Evolutionary conservation across 53 echinoderm and acorn worm species (phyloP).

Genomic region (Hippasteria phrygiana): DNA sequence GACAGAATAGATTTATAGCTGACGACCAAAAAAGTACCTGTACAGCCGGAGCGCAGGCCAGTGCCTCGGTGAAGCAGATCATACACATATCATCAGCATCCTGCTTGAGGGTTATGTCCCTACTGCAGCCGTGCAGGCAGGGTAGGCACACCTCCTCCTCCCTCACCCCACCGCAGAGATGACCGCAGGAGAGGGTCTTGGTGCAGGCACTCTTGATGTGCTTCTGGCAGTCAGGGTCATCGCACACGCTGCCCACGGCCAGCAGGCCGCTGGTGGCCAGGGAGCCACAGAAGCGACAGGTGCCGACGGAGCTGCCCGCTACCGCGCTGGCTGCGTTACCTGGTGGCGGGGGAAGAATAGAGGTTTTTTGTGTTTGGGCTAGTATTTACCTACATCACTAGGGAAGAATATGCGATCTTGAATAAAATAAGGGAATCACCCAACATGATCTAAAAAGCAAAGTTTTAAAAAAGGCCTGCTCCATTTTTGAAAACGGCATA

Average conservation of each 20-base stretch:
- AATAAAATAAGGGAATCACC: too few relatives aligned
- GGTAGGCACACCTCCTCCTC: constrained; percentile 85
- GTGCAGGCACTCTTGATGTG: constrained; percentile 79
- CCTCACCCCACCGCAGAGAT: constrained; percentile 92
- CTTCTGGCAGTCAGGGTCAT: constrained; percentile 91
- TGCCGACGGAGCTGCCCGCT: constrained; percentile 67
- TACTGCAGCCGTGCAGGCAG: constrained; percentile 91
- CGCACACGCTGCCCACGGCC: constrained; percentile 84
- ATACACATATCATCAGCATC: constrained; percentile 99
- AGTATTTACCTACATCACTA: too few relatives aligned
- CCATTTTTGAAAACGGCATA: too few relatives aligned
- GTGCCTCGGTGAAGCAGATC: constrained; percentile 98
- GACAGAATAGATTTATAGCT: too few relatives aligned
- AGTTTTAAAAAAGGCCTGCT: too few relatives aligned
- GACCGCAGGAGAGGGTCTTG: constrained; percentile 88
- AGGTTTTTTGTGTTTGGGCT: too few relatives aligned
- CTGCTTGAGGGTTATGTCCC: constrained; percentile 77
- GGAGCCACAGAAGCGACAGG: constrained; percentile 92
- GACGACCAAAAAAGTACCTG: constrained; percentile 77
- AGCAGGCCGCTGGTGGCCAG: constrained; percentile 75
- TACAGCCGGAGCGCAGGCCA: constrained; percentile 94
- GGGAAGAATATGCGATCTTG: too few relatives aligned
- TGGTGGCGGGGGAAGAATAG: background rate
- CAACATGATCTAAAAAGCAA: too few relatives aligned
- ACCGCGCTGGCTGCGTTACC: constrained; percentile 64